phyloP scores from a whole-genome alignment of 2,797 vertebrate genomes.

The Lithobates pipiens region DNA sequence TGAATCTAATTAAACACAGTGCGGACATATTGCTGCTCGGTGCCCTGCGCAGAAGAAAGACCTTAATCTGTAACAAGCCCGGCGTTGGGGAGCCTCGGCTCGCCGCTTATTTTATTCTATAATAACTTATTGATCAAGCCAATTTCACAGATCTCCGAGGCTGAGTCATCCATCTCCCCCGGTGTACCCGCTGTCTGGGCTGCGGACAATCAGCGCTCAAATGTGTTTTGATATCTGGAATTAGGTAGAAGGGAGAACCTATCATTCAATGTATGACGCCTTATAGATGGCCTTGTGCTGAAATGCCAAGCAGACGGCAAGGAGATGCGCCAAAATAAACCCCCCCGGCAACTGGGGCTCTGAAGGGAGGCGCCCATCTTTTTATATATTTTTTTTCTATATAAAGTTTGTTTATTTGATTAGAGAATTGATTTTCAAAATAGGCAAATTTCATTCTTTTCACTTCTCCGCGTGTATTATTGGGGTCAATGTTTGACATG shows the following conservation, averaged over 20 bases:
- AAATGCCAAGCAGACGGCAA: no score
- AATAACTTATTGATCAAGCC: slow-evolving; percentile 41
- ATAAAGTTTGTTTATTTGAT: no score
- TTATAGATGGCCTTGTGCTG: neutral
- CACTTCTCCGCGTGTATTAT: no score
- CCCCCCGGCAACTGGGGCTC: no score
- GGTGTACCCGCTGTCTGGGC: neutral
- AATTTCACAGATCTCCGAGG: slow-evolving; percentile 10
- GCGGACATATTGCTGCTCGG: slow-evolving; percentile 19
- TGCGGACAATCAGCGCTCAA: neutral
- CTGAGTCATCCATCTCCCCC: slow-evolving; percentile 18
- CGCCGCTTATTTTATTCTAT: slow-evolving; percentile 10
- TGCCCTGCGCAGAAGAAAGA: slow-evolving; percentile 12
- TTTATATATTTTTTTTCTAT: no score
- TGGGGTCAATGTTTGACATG: no score
- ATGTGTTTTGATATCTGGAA: slow-evolving; percentile 17
- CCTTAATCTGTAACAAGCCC: slow-evolving; percentile 1
- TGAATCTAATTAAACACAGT: slow-evolving; percentile 30
- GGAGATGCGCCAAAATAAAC: no score
- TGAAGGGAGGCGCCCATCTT: no score
- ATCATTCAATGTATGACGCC: neutral
- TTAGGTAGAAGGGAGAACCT: neutral
- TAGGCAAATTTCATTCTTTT: no score
- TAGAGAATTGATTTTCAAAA: no score
- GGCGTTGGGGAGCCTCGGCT: neutral